Evolutionary conservation across 2,888 invertebrate genomes (phyloP), one percentile per base, ranked within the genome.

Genomic region (Dilophus febrilis): DNA sequence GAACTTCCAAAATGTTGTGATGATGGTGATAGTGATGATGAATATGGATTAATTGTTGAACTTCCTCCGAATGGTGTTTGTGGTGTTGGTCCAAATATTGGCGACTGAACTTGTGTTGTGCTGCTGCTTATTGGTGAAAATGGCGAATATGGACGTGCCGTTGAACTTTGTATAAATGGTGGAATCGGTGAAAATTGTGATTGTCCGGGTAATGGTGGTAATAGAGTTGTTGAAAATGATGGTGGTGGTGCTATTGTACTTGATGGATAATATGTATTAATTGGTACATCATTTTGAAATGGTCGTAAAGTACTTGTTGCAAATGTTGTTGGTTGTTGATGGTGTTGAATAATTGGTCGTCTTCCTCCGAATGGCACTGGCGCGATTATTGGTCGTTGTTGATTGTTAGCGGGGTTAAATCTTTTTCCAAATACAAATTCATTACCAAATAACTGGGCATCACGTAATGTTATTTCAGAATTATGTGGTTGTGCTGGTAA

Each of bases 401-500:
- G 4, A 11, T 26, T 26, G 18, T 11, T 29, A 17, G 26, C 18
- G 13, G 27, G 5, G 18, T 8, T 19, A 10, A 22, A 22, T 22
- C 22, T 4, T 22, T 22, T 22, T 22, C 5, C 22, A 8, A 4
- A 4, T 22, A 22, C 22, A 22, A 22, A 22, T 6, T 22, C 22
- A 22, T 22, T 6, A 22, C 22, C 22, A 22, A 22, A 22, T 22
- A 4, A 8, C 8, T 22, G 5, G 8, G 22, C 22, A 22, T 22
- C 22, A 22, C 22, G 22, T 6, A 4, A 8, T 22, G 8, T 8
- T 6, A 8, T 22, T 22, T 14, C 39, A 35, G 28, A 14, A 4
- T 31, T 11, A 27, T 35, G 14, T 18, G 42, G 42, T 40, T 40
- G 44, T 4, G 26, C 35, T 3, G 44, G 44, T 16, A 44, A 11